Base-by-base conservation (phyloP, 2,888 invertebrate species). In the Dryococelus australis region DNA sequence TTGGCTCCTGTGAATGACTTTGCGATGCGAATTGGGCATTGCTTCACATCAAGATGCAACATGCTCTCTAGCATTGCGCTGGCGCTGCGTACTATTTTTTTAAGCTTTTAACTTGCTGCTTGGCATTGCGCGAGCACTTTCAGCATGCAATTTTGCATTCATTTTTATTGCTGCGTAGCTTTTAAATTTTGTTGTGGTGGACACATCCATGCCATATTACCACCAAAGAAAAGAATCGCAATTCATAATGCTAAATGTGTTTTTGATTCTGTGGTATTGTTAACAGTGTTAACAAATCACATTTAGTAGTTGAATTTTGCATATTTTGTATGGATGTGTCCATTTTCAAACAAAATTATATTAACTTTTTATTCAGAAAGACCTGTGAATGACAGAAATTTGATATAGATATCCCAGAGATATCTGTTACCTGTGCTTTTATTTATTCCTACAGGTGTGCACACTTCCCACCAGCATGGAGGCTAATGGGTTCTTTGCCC, bases 401-500 rank as follows among this genome's bases (percentile, higher is more conserved):
- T 65, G 65, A 10, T 65, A 0, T 65, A 35, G 83, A 83, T 83
- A 83, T 83, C 83, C 24, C 24, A 83, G n/a, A 27, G 83, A 83
- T 83, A n/a, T 27, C 83, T 35, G 83, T 83, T 28, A 83, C 83
- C 43, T 83, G 83, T 83, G 35, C n/a, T 83, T 83, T 83, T 83
- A 28, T 83, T 83, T 83, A 83, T 83, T 35, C 35, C 83, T 83
- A 83, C 83, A 83, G 83, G 83, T 83, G 28, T 20, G 16, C 65
- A 65, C 10, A 65, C 65, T 65, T 65, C 65, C 65, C 65, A 65
- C 20, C 65, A 65, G 65, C 65, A 9, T 65, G 65, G 65, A 65
- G 65, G 65, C 65, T 65, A 65, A 65, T 13, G 47, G 47, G 47
- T 47, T 47, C 47, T 47, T 47, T 47, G 47, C 47, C 47, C 65